Evolutionary conservation across 2,888 invertebrate species (phyloP).

Genomic region (Caenorhabditis becei): DNA sequence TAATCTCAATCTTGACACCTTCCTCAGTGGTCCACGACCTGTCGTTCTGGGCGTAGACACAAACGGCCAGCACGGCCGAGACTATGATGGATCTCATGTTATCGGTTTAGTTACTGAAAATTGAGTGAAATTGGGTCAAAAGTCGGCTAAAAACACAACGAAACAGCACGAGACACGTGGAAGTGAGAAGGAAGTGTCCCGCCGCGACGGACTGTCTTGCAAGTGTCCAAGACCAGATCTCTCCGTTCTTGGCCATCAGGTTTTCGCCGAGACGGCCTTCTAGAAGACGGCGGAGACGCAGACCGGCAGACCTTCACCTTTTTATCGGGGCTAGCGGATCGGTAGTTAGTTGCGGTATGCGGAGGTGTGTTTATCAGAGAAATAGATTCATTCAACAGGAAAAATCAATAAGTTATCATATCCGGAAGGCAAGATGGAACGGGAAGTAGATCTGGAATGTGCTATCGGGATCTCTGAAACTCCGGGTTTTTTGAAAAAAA

Average conservation of each 20-base stretch:
- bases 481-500: background rate
- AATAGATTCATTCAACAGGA: constrained; percentile 1
- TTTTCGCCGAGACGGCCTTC: constrained; percentile 28
- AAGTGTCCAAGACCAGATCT: constrained; percentile 37
- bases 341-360: constrained; percentile 18
- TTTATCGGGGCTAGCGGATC: constrained; percentile 32
- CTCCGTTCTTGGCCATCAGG: constrained; percentile 49
- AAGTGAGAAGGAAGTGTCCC: constrained; percentile 43
- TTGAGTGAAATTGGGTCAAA: background rate
- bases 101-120: constrained; percentile 46
- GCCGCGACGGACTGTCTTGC: constrained; percentile 18
- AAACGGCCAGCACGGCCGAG: constrained; percentile 21
- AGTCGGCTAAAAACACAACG: constrained; percentile 11
- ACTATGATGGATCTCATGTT: constrained; percentile 6
- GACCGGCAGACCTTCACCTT: constrained; percentile 47
- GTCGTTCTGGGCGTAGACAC: constrained; percentile 55
- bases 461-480: constrained; percentile 37
- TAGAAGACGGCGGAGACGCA: constrained; percentile 15
- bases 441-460: background rate
- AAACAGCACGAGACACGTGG: constrained; percentile 48
- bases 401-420: constrained; percentile 48
- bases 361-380: constrained; percentile 4
- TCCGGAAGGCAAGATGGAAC: constrained; percentile 21
- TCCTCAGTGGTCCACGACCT: constrained; percentile 80
- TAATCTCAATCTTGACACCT: constrained; percentile 80